Base-by-base conservation (phyloP, 2,888 invertebrate genomes). In the Rotaria socialis region DNA sequence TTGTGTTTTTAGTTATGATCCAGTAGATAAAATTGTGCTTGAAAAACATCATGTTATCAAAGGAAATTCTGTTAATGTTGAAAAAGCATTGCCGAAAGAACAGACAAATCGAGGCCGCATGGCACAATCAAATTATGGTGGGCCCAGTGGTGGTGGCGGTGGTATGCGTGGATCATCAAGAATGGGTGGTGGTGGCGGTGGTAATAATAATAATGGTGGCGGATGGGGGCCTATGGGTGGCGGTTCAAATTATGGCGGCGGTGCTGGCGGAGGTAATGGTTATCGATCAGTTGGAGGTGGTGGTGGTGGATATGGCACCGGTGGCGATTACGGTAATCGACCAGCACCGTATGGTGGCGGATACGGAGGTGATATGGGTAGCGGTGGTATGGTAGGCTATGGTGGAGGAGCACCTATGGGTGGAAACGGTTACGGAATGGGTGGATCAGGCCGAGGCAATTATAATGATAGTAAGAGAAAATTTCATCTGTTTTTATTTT, bases 1-100 rank as follows among this genome's bases (percentile, higher is more conserved):
- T 75, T 47, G 5, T 35, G 7, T 35, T 11, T 67, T 24, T 47
- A 80, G 80, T 24, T 80, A 97, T 91, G 97, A 98, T 92, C 94
- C 96, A 6, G 97, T 97, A 86, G 97, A 98, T 91, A 97, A 96
- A 92, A 94, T 96, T 91, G 95, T 96, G 89, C 93, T 90, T 87
- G 89, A 95, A 91, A 94, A 94, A 88, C 94, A 94, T 89, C 96
- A 96, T 90, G 94, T 94, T 88, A 93, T 96, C 60, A 94, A 95
- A 89, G 95, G 95, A 4, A 94, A 95, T 89, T 93, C 94, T 87
- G 93, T 96, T 24, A 96, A 96, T 90, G 96, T 96, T 0, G 96
- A 96, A 90, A 96, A 96, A 91, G 96, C 96, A 0, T 90, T 87
- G 27, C 87, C 87, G 1, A 87, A 87, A 87, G 86, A 87, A 55